These are phyloP conservation scores for Dicyrtomina minuta DNA, from an alignment of 2,888 invertebrate genomes.

Conservation along the genomic window DNA sequence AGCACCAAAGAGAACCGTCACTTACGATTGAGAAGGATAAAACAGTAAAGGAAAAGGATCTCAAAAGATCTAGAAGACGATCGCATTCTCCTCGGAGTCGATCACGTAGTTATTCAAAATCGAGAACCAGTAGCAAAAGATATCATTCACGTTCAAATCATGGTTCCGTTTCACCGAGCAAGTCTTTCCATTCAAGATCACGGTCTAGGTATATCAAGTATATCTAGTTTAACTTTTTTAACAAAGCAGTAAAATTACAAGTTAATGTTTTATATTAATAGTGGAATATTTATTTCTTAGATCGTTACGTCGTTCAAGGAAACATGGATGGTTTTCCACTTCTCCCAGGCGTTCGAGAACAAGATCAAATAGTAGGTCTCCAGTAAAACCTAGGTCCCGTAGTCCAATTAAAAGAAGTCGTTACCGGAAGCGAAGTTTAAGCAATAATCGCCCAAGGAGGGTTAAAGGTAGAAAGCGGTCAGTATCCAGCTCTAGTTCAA, in stretches of 20 bases:
- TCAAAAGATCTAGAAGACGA: slow-evolving; percentile 49
- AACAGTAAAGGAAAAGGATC: slow-evolving; percentile 18
- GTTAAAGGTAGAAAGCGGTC: slow-evolving; percentile 53
- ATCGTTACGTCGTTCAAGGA: slow-evolving; percentile 24
- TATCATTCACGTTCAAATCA: slow-evolving; percentile 24
- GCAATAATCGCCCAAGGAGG: slow-evolving; percentile 54
- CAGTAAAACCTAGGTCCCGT: slow-evolving; percentile 36
- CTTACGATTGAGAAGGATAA: slow-evolving; percentile 12
- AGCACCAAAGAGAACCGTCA: slow-evolving; percentile 36
- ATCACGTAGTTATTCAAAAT: slow-evolving; percentile 54
- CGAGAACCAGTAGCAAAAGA: slow-evolving; percentile 12
- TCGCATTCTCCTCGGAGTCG: slow-evolving; percentile 53
- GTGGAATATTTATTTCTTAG: background rate
- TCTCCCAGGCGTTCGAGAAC: slow-evolving; percentile 43
- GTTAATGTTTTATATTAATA: background rate
- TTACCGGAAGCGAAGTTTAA: slow-evolving; percentile 56
- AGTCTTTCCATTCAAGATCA: slow-evolving; percentile 35
- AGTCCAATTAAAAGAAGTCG: slow-evolving; percentile 56
- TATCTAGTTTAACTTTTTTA: background rate
- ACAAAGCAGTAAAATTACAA: background rate
- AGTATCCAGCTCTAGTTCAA: slow-evolving; percentile 33
- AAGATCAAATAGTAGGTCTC: slow-evolving; percentile 38
- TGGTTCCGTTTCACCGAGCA: slow-evolving; percentile 21
- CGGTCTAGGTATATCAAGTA: slow-evolving; percentile 43
- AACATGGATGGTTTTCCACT: slow-evolving; percentile 19